phyloP scores from a whole-genome alignment of 2,113 vertebrate genomes.

The Boleophthalmus pectinirostris region DNA sequence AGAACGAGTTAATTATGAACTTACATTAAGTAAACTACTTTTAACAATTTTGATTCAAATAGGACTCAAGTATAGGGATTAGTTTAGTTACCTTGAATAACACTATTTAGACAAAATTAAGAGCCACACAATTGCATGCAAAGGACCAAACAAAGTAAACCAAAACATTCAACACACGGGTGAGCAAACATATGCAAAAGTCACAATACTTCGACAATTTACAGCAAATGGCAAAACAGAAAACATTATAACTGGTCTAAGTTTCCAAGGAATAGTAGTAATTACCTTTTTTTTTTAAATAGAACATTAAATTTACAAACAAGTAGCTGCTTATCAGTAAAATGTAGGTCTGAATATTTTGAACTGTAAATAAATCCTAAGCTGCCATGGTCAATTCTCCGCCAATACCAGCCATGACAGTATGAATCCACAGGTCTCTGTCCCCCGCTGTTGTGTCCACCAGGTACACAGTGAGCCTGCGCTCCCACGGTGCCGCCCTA shows the following conservation, averaged over 20 bases:
- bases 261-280: not conserved
- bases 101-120: not conserved
- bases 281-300: not conserved
- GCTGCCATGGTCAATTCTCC: constrained; percentile 45
- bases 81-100: not conserved
- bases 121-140: constrained; percentile 6
- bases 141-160: not conserved
- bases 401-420: constrained; percentile 83
- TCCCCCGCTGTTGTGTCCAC: constrained; percentile 86
- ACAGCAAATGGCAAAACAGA: not conserved
- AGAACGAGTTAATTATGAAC: constrained; percentile 11
- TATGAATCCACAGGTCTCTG: constrained; percentile 90
- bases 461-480: constrained; percentile 82
- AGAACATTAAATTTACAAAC: constrained; percentile 10
- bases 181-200: not conserved
- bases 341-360: not conserved
- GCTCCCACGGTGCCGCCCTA: constrained; percentile 76
- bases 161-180: constrained; percentile 7
- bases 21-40: not conserved
- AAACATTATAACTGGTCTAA: not conserved
- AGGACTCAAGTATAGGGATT: not conserved
- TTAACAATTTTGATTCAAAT: not conserved
- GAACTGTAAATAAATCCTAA: constrained; percentile 16
- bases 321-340: not conserved
- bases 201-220: not conserved